Conservation (phyloP, 2,888 invertebrate species). For the Plusia festucae region DNA sequence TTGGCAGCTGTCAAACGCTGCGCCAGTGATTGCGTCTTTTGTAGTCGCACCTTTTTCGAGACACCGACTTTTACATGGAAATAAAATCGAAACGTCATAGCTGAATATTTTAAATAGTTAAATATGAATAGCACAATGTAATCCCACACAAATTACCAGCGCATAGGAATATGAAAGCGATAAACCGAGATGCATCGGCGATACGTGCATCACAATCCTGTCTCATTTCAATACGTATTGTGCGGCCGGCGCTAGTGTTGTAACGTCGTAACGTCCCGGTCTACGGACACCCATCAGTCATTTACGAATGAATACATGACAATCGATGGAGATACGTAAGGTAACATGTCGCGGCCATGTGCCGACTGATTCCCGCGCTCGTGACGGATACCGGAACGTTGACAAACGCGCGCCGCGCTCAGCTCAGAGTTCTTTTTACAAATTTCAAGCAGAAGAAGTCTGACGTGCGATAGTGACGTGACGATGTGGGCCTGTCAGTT, state of each 20-base stretch:
- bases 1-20: constrained; percentile 87
- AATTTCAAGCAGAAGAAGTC: constrained; percentile 73
- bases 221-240: constrained; percentile 86
- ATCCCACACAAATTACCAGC: constrained; percentile 83
- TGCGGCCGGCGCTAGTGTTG: constrained; percentile 64
- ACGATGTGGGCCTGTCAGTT: constrained; percentile 82
- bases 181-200: constrained; percentile 83
- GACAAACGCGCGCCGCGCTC: constrained; percentile 69
- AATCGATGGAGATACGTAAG: constrained; percentile 79
- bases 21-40: constrained; percentile 77
- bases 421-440: constrained; percentile 70
- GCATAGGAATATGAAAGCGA: constrained; percentile 79
- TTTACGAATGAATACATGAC: constrained; percentile 82
- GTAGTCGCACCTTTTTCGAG: constrained; percentile 72
- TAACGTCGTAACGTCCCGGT: constrained; percentile 75
- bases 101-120: constrained; percentile 65
- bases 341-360: constrained; percentile 73
- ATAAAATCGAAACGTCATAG: constrained; percentile 55
- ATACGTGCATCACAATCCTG: constrained; percentile 79
- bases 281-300: constrained; percentile 81
- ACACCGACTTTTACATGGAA: constrained; percentile 47
- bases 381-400: constrained; percentile 76
- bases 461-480: constrained; percentile 78
- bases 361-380: constrained; percentile 81
- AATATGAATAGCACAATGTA: constrained; percentile 82